phyloP scores from a whole-genome alignment of 1,140 invertebrate species.

The Habropoda laboriosa region DNA sequence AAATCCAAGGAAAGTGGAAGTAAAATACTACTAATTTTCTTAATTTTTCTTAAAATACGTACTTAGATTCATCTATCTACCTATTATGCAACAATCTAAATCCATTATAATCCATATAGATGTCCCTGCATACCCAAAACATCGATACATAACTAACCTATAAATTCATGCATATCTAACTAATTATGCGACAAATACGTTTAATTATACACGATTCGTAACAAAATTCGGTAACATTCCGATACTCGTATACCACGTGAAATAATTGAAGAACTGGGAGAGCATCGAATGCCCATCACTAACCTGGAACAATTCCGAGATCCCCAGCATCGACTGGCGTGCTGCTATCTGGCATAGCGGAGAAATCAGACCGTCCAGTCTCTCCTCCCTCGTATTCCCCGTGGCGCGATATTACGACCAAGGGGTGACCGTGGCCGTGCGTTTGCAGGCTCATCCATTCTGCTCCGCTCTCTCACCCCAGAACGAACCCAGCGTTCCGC shows the following conservation, averaged over 20 bases:
- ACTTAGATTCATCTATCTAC: too few relatives aligned
- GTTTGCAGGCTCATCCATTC: slow-evolving; percentile 65
- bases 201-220: too few relatives aligned
- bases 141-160: too few relatives aligned
- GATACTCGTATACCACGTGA: neutral
- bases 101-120: too few relatives aligned
- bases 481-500: slow-evolving; percentile 36
- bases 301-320: slow-evolving; percentile 43
- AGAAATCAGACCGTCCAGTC: slow-evolving; percentile 47
- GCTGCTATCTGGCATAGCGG: slow-evolving; percentile 33
- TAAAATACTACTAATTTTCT: too few relatives aligned
- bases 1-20: too few relatives aligned
- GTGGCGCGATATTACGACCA: slow-evolving; percentile 59
- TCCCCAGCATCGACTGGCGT: slow-evolving; percentile 10
- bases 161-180: too few relatives aligned
- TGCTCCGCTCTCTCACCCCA: slow-evolving; percentile 44
- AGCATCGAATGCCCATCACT: slow-evolving; percentile 40
- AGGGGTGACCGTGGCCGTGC: slow-evolving; percentile 47
- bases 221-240: neutral
- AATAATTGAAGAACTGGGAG: slow-evolving; percentile 3
- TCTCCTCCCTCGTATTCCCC: slow-evolving; percentile 38
- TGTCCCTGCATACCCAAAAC: too few relatives aligned
- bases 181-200: too few relatives aligned
- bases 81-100: too few relatives aligned
- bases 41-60: too few relatives aligned